Conservation (phyloP, 2,888 invertebrate species). For the Eubasilissa splendida region DNA sequence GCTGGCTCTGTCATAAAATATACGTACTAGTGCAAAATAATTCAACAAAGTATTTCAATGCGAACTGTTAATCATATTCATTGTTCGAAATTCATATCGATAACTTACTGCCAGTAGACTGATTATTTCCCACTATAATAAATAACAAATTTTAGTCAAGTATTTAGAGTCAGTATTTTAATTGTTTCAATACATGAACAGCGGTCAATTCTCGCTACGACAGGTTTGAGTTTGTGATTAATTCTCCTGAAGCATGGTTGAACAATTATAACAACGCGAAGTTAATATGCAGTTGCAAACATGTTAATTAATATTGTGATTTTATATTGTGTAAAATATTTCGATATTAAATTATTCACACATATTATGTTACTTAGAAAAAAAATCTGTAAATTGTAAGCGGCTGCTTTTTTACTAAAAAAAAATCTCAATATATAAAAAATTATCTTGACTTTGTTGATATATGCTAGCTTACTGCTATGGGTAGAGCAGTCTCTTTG, state of each 20-base stretch:
- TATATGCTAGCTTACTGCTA: too few relatives aligned
- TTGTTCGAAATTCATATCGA: conserved; percentile 16
- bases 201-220: conserved; percentile 13
- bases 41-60: background rate
- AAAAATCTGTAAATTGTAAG: too few relatives aligned
- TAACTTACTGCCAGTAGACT: background rate
- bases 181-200: conserved; percentile 43
- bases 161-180: conserved; percentile 38
- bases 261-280: background rate
- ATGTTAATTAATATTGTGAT: too few relatives aligned
- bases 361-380: too few relatives aligned
- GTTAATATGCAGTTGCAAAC: too few relatives aligned
- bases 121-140: conserved; percentile 15
- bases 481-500: too few relatives aligned
- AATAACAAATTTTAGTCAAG: conserved; percentile 36
- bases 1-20: background rate
- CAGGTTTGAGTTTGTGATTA: conserved; percentile 26
- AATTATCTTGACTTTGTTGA: too few relatives aligned
- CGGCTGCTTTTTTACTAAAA: too few relatives aligned
- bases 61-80: background rate
- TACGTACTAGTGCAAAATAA: background rate
- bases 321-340: too few relatives aligned
- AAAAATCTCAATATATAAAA: too few relatives aligned
- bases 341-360: too few relatives aligned
- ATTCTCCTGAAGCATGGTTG: conserved; percentile 4